These are phyloP conservation scores for Thymelicus sylvestris DNA, from an alignment of 2,888 invertebrate genomes.

Conservation along the genomic window DNA sequence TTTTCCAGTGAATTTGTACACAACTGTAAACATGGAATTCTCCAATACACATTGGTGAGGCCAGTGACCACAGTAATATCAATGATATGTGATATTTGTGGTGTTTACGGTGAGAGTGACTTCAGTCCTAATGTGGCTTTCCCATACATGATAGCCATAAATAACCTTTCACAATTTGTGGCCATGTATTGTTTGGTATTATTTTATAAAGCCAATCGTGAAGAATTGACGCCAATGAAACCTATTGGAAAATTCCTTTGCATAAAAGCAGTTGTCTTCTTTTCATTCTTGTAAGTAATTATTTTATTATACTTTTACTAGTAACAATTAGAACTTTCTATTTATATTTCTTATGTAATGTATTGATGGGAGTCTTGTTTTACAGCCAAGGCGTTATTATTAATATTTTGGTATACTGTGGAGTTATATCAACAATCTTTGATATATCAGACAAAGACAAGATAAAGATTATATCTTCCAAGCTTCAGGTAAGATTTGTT, in stretches of 20 bases:
- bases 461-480: conserved; percentile 90
- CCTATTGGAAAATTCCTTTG: conserved; percentile 98
- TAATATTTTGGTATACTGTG: conserved; percentile 92
- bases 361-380: conserved; percentile 52
- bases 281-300: conserved; percentile 97
- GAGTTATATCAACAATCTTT: conserved; percentile 91
- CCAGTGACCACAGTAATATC: conserved; percentile 96
- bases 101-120: conserved; percentile 96
- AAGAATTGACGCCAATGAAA: conserved; percentile 95
- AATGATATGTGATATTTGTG: conserved; percentile 93
- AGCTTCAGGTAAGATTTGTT: conserved; percentile 87
- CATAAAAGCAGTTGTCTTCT: conserved; percentile 98
- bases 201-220: conserved; percentile 95
- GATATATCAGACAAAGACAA: conserved; percentile 87
- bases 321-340: neutral
- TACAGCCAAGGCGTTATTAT: conserved; percentile 96
- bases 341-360: neutral
- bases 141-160: conserved; percentile 94
- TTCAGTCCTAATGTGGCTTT: conserved; percentile 94
- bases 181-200: conserved; percentile 98
- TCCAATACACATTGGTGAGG: conserved; percentile 97
- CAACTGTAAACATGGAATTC: conserved; percentile 97
- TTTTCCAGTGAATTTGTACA: conserved; percentile 93
- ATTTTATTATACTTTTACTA: neutral
- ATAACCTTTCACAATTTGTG: conserved; percentile 97